Conservation (phyloP, 1,140 invertebrate species). For the Listronotus bonariensis region DNA sequence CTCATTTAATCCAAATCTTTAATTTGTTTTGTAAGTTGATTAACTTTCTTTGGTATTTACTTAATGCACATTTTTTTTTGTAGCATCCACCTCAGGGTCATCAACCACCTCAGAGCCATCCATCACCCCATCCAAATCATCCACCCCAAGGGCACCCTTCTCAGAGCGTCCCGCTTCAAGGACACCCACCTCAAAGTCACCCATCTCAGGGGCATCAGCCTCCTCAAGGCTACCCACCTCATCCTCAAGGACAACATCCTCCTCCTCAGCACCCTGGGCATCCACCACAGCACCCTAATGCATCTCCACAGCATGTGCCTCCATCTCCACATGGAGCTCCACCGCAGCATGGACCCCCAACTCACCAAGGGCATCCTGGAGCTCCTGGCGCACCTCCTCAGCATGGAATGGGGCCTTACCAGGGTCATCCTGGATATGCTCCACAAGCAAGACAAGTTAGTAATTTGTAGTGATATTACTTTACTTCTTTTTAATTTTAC, state of each 20-base stretch:
- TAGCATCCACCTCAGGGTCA: slow-evolving; percentile 9
- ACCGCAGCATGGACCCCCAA: background rate
- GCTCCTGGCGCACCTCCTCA: slow-evolving; percentile 14
- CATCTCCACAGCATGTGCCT: slow-evolving; percentile 19
- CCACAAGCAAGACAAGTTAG: slow-evolving; percentile 22
- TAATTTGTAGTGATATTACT: slow-evolving; percentile 3
- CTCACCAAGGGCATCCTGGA: background rate
- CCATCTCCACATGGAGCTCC: background rate
- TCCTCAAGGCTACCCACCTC: slow-evolving; percentile 11
- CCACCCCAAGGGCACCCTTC: slow-evolving; percentile 6
- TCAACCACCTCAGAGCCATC: background rate
- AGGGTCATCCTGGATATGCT: slow-evolving; percentile 31
- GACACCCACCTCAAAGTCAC: slow-evolving; percentile 4
- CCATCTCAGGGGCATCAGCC: slow-evolving; percentile 1
- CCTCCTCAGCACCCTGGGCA: slow-evolving; percentile 26
- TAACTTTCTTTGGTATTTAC: too few species aligned
- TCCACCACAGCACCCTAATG: slow-evolving; percentile 23
- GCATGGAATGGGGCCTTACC: slow-evolving; percentile 32
- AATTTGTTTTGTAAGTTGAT: background rate
- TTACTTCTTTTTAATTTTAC: background rate
- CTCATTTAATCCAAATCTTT: background rate
- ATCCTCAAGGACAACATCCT: slow-evolving; percentile 4
- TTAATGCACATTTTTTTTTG: background rate
- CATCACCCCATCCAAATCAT: slow-evolving; percentile 1
- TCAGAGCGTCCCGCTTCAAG: background rate